Evolutionary conservation across 2,113 vertebrate genomes (phyloP).

Genomic region (Cephalopholis sonnerati): DNA sequence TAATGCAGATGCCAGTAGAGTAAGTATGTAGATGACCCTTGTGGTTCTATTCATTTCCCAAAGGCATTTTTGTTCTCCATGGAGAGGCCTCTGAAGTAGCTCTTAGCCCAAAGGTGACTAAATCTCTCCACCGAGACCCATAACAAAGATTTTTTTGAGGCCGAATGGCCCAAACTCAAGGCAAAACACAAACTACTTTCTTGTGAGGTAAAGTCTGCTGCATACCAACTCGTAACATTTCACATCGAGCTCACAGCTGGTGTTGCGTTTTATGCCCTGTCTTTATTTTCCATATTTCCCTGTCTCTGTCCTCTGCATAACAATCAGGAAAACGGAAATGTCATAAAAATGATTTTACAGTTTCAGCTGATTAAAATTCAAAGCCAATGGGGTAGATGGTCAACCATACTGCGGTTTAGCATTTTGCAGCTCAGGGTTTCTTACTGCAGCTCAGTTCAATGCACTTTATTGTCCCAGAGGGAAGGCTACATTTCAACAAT

Average conservation of each 20-base stretch:
- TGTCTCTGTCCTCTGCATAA: conserved; percentile 27
- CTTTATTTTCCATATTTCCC: conserved; percentile 55
- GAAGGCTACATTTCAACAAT: conserved; percentile 39
- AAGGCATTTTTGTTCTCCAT: conserved; percentile 6
- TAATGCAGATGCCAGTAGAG: conserved; percentile 3
- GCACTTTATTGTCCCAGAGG: conserved; percentile 32
- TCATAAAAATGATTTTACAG: conserved; percentile 55
- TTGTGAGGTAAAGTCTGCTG: conserved; percentile 13
- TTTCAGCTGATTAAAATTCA: conserved; percentile 57
- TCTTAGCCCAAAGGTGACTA: conserved; percentile 25
- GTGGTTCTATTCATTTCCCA: conserved; percentile 9
- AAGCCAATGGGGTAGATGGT: conserved; percentile 34
- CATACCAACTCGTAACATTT: conserved; percentile 42
- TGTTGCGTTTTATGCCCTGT: conserved; percentile 24
- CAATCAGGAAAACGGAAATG: conserved; percentile 57
- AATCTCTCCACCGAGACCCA: conserved; percentile 28
- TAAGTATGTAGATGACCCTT: conserved; percentile 13
- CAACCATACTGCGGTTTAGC: conserved; percentile 39
- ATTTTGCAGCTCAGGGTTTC: conserved; percentile 43
- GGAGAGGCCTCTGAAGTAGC: conserved; percentile 12
- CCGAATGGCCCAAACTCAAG: neutral
- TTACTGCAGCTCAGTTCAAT: conserved; percentile 31
- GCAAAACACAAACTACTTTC: conserved; percentile 21
- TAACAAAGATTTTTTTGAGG: conserved; percentile 17
- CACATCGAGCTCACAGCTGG: conserved; percentile 29